Evolutionary conservation across 2,888 invertebrate genomes (phyloP).

Genomic region (Perithous albicinctus): DNA sequence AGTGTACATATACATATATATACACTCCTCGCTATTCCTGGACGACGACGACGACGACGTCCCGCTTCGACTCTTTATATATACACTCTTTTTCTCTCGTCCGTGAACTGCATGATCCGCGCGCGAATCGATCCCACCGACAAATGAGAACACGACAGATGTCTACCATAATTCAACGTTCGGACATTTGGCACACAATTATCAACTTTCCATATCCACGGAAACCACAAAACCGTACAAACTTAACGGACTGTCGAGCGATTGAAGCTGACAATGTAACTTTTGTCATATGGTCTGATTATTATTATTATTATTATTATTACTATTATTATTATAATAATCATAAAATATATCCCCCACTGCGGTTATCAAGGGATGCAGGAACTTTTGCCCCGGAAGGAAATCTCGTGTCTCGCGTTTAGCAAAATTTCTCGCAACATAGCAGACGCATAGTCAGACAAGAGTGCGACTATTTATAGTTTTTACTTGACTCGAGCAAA

Average conservation of each 20-base stretch:
- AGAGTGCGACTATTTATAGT: constrained; percentile 78
- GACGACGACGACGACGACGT: constrained; percentile 50
- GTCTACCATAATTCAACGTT: not conserved
- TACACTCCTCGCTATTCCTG: constrained; percentile 62
- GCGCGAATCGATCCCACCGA: constrained; percentile 44
- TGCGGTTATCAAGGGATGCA: not conserved
- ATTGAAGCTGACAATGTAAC: too few species aligned
- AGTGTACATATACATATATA: constrained; percentile 25
- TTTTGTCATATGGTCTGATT: too few species aligned
- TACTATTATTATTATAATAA: not conserved
- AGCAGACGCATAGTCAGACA: constrained; percentile 80
- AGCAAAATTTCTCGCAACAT: constrained; percentile 71
- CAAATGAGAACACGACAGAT: not conserved
- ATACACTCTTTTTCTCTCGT: not conserved
- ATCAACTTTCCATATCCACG: not conserved
- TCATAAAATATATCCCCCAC: not conserved
- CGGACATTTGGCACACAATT: not conserved
- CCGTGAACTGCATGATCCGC: constrained; percentile 22
- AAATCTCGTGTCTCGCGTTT: constrained; percentile 13
- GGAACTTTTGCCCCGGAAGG: not conserved
- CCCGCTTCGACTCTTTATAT: constrained; percentile 29
- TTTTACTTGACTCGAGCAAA: constrained; percentile 49
- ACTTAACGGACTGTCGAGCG: not conserved
- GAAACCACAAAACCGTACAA: not conserved
- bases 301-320: too few species aligned